Conservation (phyloP, 2,888 invertebrate species). For the Cephalotes varians region DNA sequence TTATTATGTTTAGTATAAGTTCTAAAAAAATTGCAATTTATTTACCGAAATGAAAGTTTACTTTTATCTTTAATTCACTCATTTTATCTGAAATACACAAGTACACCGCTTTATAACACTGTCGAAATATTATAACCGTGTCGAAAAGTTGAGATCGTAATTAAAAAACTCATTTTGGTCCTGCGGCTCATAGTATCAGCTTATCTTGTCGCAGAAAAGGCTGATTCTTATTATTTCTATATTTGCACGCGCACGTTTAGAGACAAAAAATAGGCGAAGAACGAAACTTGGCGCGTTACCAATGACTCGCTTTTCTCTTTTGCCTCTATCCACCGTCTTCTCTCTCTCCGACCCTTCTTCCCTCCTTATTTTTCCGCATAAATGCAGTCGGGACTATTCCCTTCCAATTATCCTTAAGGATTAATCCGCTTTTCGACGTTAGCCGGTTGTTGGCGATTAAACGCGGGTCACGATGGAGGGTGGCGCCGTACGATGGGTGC, state of each 20-base stretch:
- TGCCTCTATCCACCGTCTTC: neutral
- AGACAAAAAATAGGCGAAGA: constrained; percentile 5
- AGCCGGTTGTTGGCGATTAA: constrained; percentile 72
- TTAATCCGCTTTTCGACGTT: constrained; percentile 67
- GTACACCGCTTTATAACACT: neutral
- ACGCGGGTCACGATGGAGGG: constrained; percentile 64
- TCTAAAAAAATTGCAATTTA: neutral
- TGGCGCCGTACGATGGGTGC: constrained; percentile 69
- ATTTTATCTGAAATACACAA: too few relatives aligned
- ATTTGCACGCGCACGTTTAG: constrained; percentile 1
- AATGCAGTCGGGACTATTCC: constrained; percentile 62
- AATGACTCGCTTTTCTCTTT: constrained; percentile 39
- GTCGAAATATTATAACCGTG: neutral
- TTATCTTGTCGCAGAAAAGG: neutral
- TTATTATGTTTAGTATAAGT: neutral
- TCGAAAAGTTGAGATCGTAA: neutral
- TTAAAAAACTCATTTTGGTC: neutral
- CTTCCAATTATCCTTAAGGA: constrained; percentile 63
- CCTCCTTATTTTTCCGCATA: constrained; percentile 53
- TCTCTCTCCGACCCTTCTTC: too few relatives aligned
- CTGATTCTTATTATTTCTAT: constrained; percentile 27
- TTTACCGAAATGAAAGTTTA: neutral
- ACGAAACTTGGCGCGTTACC: constrained; percentile 60
- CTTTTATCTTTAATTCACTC: neutral
- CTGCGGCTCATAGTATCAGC: neutral